Conservation (phyloP, 2,888 invertebrate species). For the Oxystoma pomonae region DNA sequence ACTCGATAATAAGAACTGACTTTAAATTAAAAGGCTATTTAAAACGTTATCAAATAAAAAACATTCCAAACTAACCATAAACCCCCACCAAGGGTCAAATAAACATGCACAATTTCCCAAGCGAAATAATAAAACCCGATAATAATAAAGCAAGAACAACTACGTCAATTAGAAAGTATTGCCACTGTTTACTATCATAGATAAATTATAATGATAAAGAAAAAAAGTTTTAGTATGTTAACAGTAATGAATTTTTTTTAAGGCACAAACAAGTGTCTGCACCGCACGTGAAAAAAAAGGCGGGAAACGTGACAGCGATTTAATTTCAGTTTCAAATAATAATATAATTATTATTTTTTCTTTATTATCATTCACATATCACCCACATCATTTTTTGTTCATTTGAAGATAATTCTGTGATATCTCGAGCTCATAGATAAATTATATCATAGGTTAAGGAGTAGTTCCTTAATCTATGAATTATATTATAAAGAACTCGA, state of each 20-base stretch:
- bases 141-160: not conserved
- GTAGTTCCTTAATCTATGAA: too few species aligned
- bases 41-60: not conserved
- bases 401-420: too few species aligned
- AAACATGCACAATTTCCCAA: not conserved
- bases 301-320: not conserved
- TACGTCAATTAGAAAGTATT: not conserved
- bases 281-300: not conserved
- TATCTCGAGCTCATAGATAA: too few species aligned
- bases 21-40: not conserved
- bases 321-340: too few species aligned
- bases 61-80: not conserved
- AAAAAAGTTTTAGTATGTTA: too few species aligned
- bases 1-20: too few species aligned
- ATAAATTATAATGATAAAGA: not conserved
- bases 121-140: not conserved
- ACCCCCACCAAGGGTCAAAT: not conserved
- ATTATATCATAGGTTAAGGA: too few species aligned
- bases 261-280: not conserved
- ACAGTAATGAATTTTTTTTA: not conserved
- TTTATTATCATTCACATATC: too few species aligned
- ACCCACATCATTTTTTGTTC: too few species aligned
- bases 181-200: not conserved
- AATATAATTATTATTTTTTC: too few species aligned
- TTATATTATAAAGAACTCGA: too few species aligned